Conservation (phyloP, 2,888 invertebrate species). For the Drosophila cyrtoloma region DNA sequence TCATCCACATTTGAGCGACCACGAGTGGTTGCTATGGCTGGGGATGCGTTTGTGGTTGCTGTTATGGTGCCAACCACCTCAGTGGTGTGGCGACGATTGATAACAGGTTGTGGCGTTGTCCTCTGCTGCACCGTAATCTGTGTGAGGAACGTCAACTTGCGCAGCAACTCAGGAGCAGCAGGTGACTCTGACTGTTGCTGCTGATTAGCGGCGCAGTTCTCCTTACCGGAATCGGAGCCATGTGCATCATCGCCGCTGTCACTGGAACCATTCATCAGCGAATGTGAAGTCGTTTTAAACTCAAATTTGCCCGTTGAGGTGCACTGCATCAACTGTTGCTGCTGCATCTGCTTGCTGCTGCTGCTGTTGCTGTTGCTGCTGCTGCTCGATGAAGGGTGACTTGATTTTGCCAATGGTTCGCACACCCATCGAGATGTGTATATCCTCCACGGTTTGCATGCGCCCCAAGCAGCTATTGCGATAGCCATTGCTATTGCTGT, state of each 20-base stretch:
- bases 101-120: constrained; percentile 18
- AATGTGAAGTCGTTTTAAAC: constrained; percentile 47
- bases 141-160: constrained; percentile 70
- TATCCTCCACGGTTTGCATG: constrained; percentile 53
- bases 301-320: constrained; percentile 55
- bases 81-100: constrained; percentile 61
- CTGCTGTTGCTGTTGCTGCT: constrained; percentile 62
- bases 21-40: constrained; percentile 18
- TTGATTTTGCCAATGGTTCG: constrained; percentile 84
- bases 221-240: constrained; percentile 83
- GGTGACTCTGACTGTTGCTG: constrained; percentile 22
- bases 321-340: constrained; percentile 45
- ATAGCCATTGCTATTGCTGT: constrained; percentile 20
- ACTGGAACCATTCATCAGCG: constrained; percentile 28
- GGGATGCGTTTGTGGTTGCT: constrained; percentile 23
- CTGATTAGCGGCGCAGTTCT: constrained; percentile 76
- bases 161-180: constrained; percentile 69
- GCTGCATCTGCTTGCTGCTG: constrained; percentile 61
- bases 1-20: constrained; percentile 59
- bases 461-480: constrained; percentile 43
- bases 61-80: constrained; percentile 47
- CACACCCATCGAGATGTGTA: constrained; percentile 49
- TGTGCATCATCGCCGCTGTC: constrained; percentile 58
- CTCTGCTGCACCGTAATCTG: constrained; percentile 46
- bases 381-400: constrained; percentile 83